Evolutionary conservation across 2,888 invertebrate species (phyloP), one percentile per base, ranked within the genome.

Genomic region (Cataglyphis rosenhaueri): DNA sequence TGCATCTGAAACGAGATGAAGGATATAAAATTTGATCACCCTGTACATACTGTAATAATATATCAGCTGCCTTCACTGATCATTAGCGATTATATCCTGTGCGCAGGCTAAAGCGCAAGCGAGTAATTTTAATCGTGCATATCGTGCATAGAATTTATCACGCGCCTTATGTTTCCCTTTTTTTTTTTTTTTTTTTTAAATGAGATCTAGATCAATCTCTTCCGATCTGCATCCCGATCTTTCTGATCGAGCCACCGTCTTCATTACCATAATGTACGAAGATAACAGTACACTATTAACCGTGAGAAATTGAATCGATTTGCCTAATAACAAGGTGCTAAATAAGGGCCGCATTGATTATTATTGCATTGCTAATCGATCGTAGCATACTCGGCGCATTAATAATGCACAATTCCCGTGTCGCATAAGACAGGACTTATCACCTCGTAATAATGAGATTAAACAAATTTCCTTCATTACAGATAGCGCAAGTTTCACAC

Each of bases 311-410:
- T 79, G 59, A 79, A 79, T 79, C 78, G 44, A 79, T 79, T 79
- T 79, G 35, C 78, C 35, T 79, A 79, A 79, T 79, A 79, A 79
- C 78, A 71, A 79, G 71, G 57, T 78, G 78, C 73, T 79, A 79
- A 79, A 79, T 79, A 59, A 70, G 21, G 57, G 6, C 12, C 44
- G 21, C 44, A 44, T 70, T 71, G 59, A 70, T 78, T 78, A 59
- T 59, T 59, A 71, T 78, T 71, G 59, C 57, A 35, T n/a, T 35
- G 25, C 12, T 35, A 18, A 71, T 59, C 78, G 59, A 78, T 71
- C 57, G n/a, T n/a, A 25, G 12, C 12, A 21, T 70, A 44, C 15
- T 57, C 21, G 57, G 6, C 10, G n/a, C 38, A 25, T 57, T 44
- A 57, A 70, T 70, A 57, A 38, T 25, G n/a, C 57, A 29, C 25